Base-by-base conservation (phyloP, 2,888 invertebrate species). In the Spatulosminthurus flaviceps region DNA sequence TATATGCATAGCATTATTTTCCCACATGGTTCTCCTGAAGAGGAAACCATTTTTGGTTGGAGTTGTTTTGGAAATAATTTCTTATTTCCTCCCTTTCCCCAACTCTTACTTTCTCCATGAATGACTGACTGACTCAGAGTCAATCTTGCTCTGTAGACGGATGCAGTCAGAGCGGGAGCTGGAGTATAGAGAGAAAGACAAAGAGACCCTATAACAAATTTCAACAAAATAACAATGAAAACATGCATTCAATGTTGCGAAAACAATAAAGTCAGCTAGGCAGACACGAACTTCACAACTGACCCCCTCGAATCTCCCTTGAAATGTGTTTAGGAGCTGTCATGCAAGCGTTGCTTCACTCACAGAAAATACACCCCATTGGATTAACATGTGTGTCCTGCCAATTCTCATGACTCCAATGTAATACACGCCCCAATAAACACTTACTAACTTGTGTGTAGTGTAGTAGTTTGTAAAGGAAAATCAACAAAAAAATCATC, bases 151-250 rank as follows among this genome's bases (percentile, higher is more conserved):
- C n/a, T 5, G 51, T 51, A n/a, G 51, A 51, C n/a, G 16, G 51
- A 51, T 51, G 16, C 5, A 51, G 16, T 2, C 1, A 51, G 16
- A n/a, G n/a, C 1, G 16, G 19, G 16, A 51, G 51, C 7, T 41
- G 51, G n/a, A 51, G n/a, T 19, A 51, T 5, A 19, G 16, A 51
- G n/a, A 51, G n/a, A 51, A n/a, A 19, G 51, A 51, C 34, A 51
- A n/a, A 19, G 51, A 51, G n/a, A 51, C 2, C 51, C n/a, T n/a
- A n/a, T 51, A 13, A 16, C 51, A 51, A 51, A 51, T 51, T 51
- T 51, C 9, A 51, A n/a, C n/a, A n/a, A 51, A 51, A 51, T 51
- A 51, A 51, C 51, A 51, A 51, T 51, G 51, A 51, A 51, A 51
- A 51, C 51, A 51, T 51, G 5, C 51, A 19, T 51, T 51, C 51